phyloP scores from a whole-genome alignment of 2,888 invertebrate genomes.

The Apantesis nais region DNA sequence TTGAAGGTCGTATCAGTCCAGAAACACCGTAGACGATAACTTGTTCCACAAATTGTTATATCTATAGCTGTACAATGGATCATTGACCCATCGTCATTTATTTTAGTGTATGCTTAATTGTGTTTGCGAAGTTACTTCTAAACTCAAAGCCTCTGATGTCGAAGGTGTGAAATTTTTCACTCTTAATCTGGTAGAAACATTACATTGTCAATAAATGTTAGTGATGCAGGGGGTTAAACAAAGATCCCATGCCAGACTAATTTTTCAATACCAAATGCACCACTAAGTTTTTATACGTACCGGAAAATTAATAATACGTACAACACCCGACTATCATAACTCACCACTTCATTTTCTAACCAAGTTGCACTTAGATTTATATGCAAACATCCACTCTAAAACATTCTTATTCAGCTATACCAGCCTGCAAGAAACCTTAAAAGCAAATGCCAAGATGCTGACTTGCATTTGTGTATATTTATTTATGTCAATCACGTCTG shows the following conservation, averaged over 20 bases:
- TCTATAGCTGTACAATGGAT: too few relatives aligned
- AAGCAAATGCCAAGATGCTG: constrained; percentile 24
- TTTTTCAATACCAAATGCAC: background rate
- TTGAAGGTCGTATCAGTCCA: too few relatives aligned
- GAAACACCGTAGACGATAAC: too few relatives aligned
- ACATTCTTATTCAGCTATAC: constrained; percentile 13
- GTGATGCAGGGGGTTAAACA: background rate
- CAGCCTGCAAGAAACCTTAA: constrained; percentile 24
- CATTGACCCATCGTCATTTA: too few relatives aligned
- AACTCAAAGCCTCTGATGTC: background rate
- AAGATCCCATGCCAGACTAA: background rate
- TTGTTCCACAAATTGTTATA: too few relatives aligned
- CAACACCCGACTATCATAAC: constrained; percentile 16
- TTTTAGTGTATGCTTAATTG: background rate
- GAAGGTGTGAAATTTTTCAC: too few relatives aligned
- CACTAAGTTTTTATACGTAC: constrained; percentile 5
- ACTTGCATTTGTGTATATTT: background rate
- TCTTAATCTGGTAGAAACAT: background rate
- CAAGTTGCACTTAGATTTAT: constrained; percentile 14
- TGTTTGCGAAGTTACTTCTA: too few relatives aligned
- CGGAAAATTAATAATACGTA: constrained; percentile 14
- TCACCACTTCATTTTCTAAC: constrained; percentile 14
- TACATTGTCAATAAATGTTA: background rate
- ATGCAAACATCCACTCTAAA: background rate
- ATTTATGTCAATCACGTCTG: too few relatives aligned